A percentile compares a stretch with the other conserved stretches of the same genome.
Evolutionary conservation across 2,113 vertebrate genomes (phyloP).

Genomic region (Uria lomvia): DNA sequence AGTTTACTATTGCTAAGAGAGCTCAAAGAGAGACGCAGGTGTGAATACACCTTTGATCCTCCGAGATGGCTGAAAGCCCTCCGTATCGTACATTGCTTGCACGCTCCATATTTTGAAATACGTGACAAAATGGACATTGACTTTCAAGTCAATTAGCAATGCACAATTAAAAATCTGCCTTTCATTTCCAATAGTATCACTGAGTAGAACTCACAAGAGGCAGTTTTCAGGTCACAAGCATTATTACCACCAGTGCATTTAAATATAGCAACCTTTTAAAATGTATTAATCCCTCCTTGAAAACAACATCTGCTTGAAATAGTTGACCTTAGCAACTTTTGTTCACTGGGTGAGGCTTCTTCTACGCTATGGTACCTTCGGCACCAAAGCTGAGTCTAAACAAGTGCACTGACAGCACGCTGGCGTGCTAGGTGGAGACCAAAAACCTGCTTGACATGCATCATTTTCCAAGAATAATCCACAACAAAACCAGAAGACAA

Average conservation of each 20-base stretch:
- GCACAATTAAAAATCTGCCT: not conserved
- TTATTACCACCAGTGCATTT: not conserved
- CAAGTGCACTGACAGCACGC: not conserved
- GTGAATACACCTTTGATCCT: not conserved
- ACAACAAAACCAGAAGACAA: not conserved
- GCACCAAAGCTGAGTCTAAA: not conserved
- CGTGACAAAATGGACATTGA: not conserved
- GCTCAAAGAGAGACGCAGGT: not conserved
- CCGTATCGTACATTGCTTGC: rapidly evolving
- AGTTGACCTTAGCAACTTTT: not conserved
- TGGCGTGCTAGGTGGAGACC: not conserved
- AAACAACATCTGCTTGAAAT: not conserved
- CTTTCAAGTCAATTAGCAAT: not conserved
- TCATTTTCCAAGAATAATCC: not conserved
- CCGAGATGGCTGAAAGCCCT: not conserved
- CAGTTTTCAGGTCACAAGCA: not conserved
- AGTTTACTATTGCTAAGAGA: not conserved
- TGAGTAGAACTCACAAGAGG: not conserved
- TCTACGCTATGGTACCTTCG: not conserved
- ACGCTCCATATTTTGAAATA: not conserved
- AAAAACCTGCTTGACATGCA: not conserved
- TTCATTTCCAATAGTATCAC: not conserved
- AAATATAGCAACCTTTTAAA: not conserved
- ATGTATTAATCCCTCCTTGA: not conserved
- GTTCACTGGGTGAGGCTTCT: not conserved